Percentiles rank a stretch among this genome's conserved stretches.
phyloP scores from a whole-genome alignment of 2,888 invertebrate genomes.

The Ceratothoa steindachneri region DNA sequence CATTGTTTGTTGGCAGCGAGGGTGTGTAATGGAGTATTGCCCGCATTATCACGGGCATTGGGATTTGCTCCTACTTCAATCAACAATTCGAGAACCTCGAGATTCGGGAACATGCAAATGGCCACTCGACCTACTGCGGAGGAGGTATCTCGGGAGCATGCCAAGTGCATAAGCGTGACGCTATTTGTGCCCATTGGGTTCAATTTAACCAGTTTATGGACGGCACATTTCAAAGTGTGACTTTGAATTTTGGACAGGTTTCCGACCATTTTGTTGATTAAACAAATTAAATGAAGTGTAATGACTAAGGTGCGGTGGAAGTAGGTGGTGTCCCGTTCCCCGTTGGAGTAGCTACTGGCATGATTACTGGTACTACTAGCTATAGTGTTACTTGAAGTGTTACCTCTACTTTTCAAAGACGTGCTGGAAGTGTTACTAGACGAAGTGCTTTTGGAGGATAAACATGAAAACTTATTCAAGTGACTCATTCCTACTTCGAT shows the following conservation, averaged over 20 bases:
- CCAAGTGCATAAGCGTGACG: constrained; percentile 64
- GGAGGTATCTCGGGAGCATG: constrained; percentile 73
- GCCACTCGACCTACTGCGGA: constrained; percentile 63
- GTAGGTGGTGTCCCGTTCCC: constrained; percentile 67
- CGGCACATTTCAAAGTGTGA: constrained; percentile 62
- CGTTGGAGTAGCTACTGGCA: not conserved
- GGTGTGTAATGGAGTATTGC: constrained; percentile 83
- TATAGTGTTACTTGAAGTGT: not conserved
- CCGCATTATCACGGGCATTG: constrained; percentile 72
- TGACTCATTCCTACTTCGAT: constrained; percentile 51
- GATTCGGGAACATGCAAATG: constrained; percentile 67
- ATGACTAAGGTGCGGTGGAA: constrained; percentile 80
- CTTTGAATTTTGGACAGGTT: constrained; percentile 51
- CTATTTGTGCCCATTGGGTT: constrained; percentile 57
- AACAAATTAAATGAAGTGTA: constrained; percentile 74
- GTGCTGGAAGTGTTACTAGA: not conserved
- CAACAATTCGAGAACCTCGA: constrained; percentile 67
- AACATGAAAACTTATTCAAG: constrained; percentile 40
- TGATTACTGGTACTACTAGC: not conserved
- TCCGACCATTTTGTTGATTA: constrained; percentile 62
- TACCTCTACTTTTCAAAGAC: not conserved
- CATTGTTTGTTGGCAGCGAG: constrained; percentile 68
- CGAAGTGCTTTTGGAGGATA: not conserved
- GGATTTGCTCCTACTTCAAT: constrained; percentile 57
- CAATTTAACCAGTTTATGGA: constrained; percentile 72